Evolutionary conservation across 1,140 invertebrate species (phyloP).

Genomic region (Drosophila tristis): DNA sequence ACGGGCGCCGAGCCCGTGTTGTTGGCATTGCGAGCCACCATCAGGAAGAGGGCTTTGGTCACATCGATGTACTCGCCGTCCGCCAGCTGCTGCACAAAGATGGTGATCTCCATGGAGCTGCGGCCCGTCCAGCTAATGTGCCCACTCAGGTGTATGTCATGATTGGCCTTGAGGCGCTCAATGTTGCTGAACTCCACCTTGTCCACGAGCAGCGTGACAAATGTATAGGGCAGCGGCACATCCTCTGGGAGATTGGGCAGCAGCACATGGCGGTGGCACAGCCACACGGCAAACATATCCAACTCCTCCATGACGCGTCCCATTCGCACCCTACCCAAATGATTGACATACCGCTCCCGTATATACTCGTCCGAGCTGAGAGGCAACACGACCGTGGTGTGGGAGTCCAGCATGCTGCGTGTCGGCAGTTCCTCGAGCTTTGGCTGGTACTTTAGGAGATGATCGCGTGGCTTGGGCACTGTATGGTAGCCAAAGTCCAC

Average conservation of each 20-base stretch:
- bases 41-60: constrained; percentile 89
- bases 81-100: constrained; percentile 89
- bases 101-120: constrained; percentile 89
- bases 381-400: constrained; percentile 88
- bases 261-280: constrained; percentile 89
- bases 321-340: constrained; percentile 87
- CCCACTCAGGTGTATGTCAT: constrained; percentile 89
- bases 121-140: constrained; percentile 90
- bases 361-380: constrained; percentile 86
- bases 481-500: constrained; percentile 67
- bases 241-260: constrained; percentile 85
- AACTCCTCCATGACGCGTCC: constrained; percentile 92
- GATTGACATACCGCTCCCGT: constrained; percentile 89
- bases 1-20: constrained; percentile 87
- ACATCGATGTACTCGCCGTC: constrained; percentile 86
- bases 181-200: constrained; percentile 87
- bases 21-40: constrained; percentile 90
- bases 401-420: constrained; percentile 88
- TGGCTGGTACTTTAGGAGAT: constrained; percentile 71
- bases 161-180: constrained; percentile 84
- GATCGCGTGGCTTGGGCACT: constrained; percentile 63
- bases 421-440: constrained; percentile 83
- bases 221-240: constrained; percentile 87
- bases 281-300: constrained; percentile 90
- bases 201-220: constrained; percentile 91